Conservation (phyloP, 2,113 vertebrate genomes). For the Cynoglossus semilaevis region DNA sequence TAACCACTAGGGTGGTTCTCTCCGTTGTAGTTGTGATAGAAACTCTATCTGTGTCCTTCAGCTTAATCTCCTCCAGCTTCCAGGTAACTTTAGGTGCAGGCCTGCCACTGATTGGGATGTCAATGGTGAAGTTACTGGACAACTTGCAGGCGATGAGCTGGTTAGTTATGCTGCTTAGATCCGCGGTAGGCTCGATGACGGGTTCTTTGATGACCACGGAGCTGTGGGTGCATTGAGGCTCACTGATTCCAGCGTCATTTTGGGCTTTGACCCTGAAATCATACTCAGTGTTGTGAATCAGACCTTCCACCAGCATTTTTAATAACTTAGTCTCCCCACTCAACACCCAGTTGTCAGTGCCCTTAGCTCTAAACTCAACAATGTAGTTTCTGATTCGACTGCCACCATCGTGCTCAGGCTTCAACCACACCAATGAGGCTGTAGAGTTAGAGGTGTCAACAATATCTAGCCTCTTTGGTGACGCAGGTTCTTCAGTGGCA, state of each 20-base stretch:
- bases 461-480: constrained; percentile 92
- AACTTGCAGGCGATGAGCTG: constrained; percentile 94
- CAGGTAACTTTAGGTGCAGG: constrained; percentile 92
- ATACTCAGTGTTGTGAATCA: constrained; percentile 92
- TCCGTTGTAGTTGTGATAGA: constrained; percentile 88
- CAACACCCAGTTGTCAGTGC: constrained; percentile 83
- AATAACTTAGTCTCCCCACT: constrained; percentile 87
- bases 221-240: constrained; percentile 90
- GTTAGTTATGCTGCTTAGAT: constrained; percentile 93
- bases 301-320: constrained; percentile 87
- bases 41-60: constrained; percentile 94
- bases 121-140: constrained; percentile 87
- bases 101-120: constrained; percentile 94
- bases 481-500: constrained; percentile 94
- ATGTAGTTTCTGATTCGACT: constrained; percentile 90
- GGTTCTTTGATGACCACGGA: constrained; percentile 97
- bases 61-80: constrained; percentile 98
- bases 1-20: constrained; percentile 86
- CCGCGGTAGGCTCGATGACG: constrained; percentile 94
- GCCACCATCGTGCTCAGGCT: constrained; percentile 96
- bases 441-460: constrained; percentile 90
- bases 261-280: constrained; percentile 94
- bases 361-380: constrained; percentile 90
- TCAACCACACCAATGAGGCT: constrained; percentile 91
- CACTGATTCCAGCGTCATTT: constrained; percentile 92